These are phyloP conservation scores for Pheosia tremula DNA, from an alignment of 2,888 invertebrate species.

Conservation along the genomic window DNA sequence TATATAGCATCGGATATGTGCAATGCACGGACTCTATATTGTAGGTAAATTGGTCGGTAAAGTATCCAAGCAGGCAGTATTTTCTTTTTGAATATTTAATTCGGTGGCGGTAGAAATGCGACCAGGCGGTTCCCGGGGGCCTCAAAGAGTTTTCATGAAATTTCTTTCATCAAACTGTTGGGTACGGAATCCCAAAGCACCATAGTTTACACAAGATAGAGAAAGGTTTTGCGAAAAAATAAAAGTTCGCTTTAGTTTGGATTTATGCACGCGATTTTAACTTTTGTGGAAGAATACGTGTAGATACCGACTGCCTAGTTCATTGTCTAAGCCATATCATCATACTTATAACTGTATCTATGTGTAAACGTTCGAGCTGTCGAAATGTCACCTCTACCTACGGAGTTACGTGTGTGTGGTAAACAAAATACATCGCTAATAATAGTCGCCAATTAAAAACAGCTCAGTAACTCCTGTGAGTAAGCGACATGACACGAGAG, in stretches of 20 bases:
- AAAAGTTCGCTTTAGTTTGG: no score
- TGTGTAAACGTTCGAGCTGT: not conserved
- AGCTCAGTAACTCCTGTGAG: not conserved
- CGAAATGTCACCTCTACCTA: not conserved
- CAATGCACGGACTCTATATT: no score
- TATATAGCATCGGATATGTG: no score
- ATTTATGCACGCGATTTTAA: no score
- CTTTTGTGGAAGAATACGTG: no score
- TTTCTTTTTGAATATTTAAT: not conserved
- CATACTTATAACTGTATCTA: not conserved
- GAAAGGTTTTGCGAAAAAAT: no score
- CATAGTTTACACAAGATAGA: no score
- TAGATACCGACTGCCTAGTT: no score
- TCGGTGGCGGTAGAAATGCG: not conserved
- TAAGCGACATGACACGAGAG: not conserved
- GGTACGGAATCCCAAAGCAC: not conserved
- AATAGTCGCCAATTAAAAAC: not conserved
- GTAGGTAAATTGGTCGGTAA: not conserved
- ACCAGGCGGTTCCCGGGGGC: not conserved
- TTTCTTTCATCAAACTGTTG: not conserved
- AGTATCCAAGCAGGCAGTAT: not conserved
- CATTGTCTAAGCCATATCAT: no score
- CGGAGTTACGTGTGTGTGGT: not conserved
- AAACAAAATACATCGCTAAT: not conserved
- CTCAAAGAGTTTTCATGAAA: not conserved